Evolutionary conservation across 2,797 vertebrate species (phyloP).

Genomic region (Aulostomus chinensis): DNA sequence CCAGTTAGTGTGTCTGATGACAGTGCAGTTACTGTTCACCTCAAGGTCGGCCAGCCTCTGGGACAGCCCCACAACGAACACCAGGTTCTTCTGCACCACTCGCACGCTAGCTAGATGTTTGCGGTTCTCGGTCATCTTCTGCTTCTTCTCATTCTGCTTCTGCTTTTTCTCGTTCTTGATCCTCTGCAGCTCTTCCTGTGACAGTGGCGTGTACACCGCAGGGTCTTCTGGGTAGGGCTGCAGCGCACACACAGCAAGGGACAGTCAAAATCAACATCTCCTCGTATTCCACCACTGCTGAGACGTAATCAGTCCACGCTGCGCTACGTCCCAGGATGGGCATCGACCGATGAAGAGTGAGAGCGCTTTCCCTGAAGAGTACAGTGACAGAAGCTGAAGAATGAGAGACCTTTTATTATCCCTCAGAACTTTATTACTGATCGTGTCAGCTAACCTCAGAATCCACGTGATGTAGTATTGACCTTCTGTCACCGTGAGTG

Average conservation of each 20-base stretch:
- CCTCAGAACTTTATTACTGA: no score
- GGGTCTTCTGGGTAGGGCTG: conserved; percentile 99
- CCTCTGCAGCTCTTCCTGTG: conserved; percentile 99
- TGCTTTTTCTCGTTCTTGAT: conserved; percentile 99
- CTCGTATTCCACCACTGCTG: neutral
- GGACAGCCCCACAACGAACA: conserved; percentile 97
- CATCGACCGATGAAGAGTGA: no score
- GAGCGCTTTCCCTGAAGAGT: no score
- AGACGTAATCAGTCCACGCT: no score
- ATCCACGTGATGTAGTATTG: no score
- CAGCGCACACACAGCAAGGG: no score
- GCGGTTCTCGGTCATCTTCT: conserved; percentile 99
- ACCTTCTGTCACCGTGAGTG: no score
- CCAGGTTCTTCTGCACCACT: conserved; percentile 98
- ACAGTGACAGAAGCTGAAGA: no score
- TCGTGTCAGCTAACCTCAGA: no score
- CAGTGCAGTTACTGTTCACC: conserved; percentile 75
- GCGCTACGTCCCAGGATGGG: no score
- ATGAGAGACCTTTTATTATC: no score
- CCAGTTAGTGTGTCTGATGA: no score
- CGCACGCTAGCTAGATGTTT: conserved; percentile 98
- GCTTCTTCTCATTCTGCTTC: conserved; percentile 99
- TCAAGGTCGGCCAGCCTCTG: conserved; percentile 97
- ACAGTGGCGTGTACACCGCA: conserved; percentile 98
- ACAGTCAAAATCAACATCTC: conserved; percentile 1